Conservation (phyloP, 2,888 invertebrate species). For the Hybos culiciformis region DNA sequence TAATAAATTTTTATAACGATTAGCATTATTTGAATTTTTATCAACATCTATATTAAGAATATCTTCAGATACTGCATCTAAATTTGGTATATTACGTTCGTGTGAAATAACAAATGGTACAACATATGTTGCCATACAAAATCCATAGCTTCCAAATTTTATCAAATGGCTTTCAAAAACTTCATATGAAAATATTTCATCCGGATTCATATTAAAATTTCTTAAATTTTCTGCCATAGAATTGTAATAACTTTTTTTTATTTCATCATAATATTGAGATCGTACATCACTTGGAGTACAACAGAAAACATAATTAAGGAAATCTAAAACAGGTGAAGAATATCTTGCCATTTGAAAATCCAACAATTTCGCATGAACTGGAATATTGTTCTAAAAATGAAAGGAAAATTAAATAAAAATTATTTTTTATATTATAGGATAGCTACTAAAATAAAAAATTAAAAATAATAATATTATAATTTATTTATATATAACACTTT, state of each 20-base stretch:
- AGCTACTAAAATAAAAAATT: too few species aligned
- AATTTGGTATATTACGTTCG: slow-evolving; percentile 21
- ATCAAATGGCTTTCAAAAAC: slow-evolving; percentile 22
- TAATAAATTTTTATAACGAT: slow-evolving; percentile 14
- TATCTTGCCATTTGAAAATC: slow-evolving; percentile 30
- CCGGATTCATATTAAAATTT: slow-evolving; percentile 16
- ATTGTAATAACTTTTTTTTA: slow-evolving; percentile 23
- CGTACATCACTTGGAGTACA: slow-evolving; percentile 26
- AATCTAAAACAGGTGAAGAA: slow-evolving; percentile 25
- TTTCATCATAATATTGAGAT: slow-evolving; percentile 22
- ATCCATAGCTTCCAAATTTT: slow-evolving; percentile 23
- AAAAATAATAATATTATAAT: too few species aligned
- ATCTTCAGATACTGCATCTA: slow-evolving; percentile 24
- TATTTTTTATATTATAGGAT: not conserved
- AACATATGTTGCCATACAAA: slow-evolving; percentile 25
- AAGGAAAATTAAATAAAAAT: slow-evolving; percentile 5
- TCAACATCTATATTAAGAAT: slow-evolving; percentile 11
- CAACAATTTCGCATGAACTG: slow-evolving; percentile 23
- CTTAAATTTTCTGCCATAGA: slow-evolving; percentile 17
- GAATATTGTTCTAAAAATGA: slow-evolving; percentile 13
- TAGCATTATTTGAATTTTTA: slow-evolving; percentile 10
- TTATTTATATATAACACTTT: too few species aligned
- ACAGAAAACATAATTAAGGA: slow-evolving; percentile 25
- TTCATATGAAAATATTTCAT: slow-evolving; percentile 20
- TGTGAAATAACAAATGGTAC: slow-evolving; percentile 26